Evolutionary conservation across 30 jellyfish, hydroid and myxozoan species (phyloP), one percentile per base, ranked within the genome.

Genomic region (Hydractinia echinata): DNA sequence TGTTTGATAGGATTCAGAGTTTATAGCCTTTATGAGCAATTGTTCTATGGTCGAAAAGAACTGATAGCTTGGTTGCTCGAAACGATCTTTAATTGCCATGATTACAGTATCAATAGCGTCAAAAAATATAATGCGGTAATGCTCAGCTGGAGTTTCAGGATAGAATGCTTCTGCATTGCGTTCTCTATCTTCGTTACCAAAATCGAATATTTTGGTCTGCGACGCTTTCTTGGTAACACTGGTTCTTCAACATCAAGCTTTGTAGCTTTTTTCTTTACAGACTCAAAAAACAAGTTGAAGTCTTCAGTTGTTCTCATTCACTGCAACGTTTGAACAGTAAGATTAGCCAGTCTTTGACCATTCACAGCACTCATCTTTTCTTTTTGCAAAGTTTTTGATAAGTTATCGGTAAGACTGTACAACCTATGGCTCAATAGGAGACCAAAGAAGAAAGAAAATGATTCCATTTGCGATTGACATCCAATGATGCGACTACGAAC

Each of bases 401-500:
- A n/a, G n/a, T n/a, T n/a, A n/a, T n/a, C n/a, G n/a, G n/a, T n/a
- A n/a, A n/a, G n/a, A n/a, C n/a, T n/a, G n/a, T n/a, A n/a, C n/a
- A n/a, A n/a, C n/a, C n/a, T n/a, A n/a, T n/a, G n/a, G n/a, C n/a
- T n/a, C n/a, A n/a, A n/a, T n/a, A n/a, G n/a, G n/a, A n/a, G n/a
- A n/a, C n/a, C n/a, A n/a, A n/a, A n/a, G n/a, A n/a, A n/a, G n/a
- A n/a, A n/a, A n/a, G n/a, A n/a, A n/a, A n/a, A n/a, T n/a, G n/a
- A n/a, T n/a, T n/a, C n/a, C n/a, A n/a, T n/a, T 61, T 85, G 84
- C 15, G 67, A 56, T 54, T 85, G 64, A 76, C 94, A 85, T 6
- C 94, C 93, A 79, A 85, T 58, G 61, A 79, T 55, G 66, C 94
- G 76, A n/a, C 89, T 50, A 30, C 76, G 62, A 68, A 85, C 53